Evolutionary conservation across 2,888 invertebrate species (phyloP).

Genomic region (Panorpa germanica): DNA sequence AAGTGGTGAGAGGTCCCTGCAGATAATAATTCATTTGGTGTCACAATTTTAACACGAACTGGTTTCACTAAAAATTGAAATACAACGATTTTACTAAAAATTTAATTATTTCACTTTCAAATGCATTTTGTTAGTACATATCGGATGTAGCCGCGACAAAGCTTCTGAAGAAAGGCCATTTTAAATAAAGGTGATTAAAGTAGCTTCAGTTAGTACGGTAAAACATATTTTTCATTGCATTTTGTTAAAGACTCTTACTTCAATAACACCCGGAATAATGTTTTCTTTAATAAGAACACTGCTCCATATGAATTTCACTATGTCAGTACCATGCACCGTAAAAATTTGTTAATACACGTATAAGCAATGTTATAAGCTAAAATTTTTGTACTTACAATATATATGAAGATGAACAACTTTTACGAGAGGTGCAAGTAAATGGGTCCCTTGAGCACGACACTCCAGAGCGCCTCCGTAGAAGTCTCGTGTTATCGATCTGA

Average conservation of each 20-base stretch:
- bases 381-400: constrained; percentile 29
- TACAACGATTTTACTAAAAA: constrained; percentile 8
- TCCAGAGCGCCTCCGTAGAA: constrained; percentile 55
- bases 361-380: too few relatives aligned
- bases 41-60: constrained; percentile 50
- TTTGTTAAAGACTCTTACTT: too few relatives aligned
- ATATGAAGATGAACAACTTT: constrained; percentile 63
- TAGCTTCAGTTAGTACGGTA: too few relatives aligned
- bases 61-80: constrained; percentile 45
- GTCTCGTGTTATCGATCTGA: constrained; percentile 49
- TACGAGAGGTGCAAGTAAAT: constrained; percentile 43
- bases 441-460: constrained; percentile 59
- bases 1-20: constrained; percentile 55
- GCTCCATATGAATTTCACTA: too few relatives aligned
- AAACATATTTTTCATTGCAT: too few relatives aligned
- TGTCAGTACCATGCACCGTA: too few relatives aligned
- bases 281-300: too few relatives aligned
- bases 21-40: constrained; percentile 49
- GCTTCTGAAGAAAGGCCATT: too few relatives aligned
- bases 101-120: constrained; percentile 2
- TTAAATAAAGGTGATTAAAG: too few relatives aligned
- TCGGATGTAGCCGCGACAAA: neutral
- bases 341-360: too few relatives aligned
- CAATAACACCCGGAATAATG: too few relatives aligned
- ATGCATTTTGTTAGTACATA: neutral